Evolutionary conservation across 2,113 vertebrate genomes (phyloP), one percentile per base, ranked within the genome.

Genomic region (Chascanopsetta lugubris): DNA sequence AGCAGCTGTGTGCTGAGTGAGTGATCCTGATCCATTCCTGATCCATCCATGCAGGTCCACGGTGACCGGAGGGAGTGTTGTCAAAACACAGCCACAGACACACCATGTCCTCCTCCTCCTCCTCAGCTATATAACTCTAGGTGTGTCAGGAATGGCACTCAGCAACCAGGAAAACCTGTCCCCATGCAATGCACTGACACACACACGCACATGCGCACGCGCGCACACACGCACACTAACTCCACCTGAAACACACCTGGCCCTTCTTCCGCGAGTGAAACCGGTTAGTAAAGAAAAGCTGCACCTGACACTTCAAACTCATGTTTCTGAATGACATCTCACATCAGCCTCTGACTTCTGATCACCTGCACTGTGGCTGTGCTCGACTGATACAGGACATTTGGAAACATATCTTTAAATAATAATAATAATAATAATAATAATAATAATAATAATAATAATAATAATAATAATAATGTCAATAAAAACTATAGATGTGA

Each of bases 81-180:
- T 43, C 69, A 87, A 75, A 83, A 79, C 64, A 81, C 34, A 70
- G 40, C 1, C 9, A 50, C 40, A 59, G 67, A 47, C 55, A 59
- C 48, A 70, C 20, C 21, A 69, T 22, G 30, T 68, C 30, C 63
- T 72, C 30, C 66, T 74, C 26, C 56, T n/a, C n/a, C n/a, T n/a
- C n/a, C n/a, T n/a, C n/a, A n/a, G n/a, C n/a, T n/a, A n/a, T n/a
- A 58, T 60, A 62, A 77, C 61, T 43, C 45, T 57, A 77, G 87
- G 84, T 45, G 70, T 80, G 83, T 81, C 65, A 57, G 47, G 61
- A 69, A 62, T 78, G 75, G 60, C 72, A 76, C 76, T 82, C 69
- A 70, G 77, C 78, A 75, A 90, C 86, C 88, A 84, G 85, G 87
- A 88, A 87, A 88, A 89, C 86, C 83, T 85, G 85, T 82, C 67